Evolutionary conservation across 2,113 vertebrate species (phyloP).

Genomic region (Microcebus tavaratra): DNA sequence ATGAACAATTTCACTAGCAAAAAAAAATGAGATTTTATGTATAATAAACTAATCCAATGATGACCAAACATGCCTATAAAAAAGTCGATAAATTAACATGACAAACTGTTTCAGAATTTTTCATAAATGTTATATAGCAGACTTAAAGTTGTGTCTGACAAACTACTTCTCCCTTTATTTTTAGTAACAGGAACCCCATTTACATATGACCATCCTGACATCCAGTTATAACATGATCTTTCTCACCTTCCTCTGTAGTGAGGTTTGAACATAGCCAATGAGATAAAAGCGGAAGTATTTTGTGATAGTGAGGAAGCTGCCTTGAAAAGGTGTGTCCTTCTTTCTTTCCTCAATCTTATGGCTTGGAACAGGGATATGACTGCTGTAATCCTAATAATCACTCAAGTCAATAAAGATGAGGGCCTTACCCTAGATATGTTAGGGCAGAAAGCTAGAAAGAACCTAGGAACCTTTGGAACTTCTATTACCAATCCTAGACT

Average conservation of each 20-base stretch:
- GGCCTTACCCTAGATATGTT: background rate
- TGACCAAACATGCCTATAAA: background rate
- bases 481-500: background rate
- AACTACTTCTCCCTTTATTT: background rate
- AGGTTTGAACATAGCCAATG: background rate
- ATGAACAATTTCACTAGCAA: conserved; percentile 16
- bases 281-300: background rate
- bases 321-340: background rate
- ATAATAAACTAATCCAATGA: background rate
- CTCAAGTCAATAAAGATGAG: background rate
- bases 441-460: background rate
- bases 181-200: background rate
- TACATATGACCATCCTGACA: background rate
- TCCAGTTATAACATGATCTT: background rate
- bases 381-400: conserved; percentile 1
- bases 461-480: background rate
- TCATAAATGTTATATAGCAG: background rate
- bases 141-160: background rate
- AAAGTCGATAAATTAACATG: background rate
- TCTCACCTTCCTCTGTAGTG: background rate
- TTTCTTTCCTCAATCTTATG: background rate
- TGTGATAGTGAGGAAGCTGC: background rate
- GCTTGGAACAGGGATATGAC: background rate
- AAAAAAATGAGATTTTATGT: background rate
- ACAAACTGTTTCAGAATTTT: background rate